A percentile compares a stretch with the other conserved stretches of the same genome.
phyloP scores from a whole-genome alignment of 2,888 invertebrate genomes.

The Sussaba pulchella region DNA sequence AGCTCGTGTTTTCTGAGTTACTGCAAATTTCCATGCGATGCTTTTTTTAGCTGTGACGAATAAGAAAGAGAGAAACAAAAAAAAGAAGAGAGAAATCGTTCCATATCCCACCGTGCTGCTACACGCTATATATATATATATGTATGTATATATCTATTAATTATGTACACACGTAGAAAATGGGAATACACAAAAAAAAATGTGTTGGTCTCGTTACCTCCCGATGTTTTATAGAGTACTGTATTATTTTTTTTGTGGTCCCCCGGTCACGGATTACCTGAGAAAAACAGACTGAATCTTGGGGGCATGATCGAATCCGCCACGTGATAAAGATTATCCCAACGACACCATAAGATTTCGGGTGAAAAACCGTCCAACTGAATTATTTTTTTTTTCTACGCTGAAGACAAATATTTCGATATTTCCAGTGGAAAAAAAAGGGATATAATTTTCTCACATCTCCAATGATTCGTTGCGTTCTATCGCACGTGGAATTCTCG shows the following conservation, averaged over 20 bases:
- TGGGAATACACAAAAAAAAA: constrained; percentile 44
- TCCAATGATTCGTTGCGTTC: constrained; percentile 25
- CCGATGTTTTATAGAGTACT: constrained; percentile 18
- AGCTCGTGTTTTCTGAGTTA: constrained; percentile 49
- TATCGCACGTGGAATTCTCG: constrained; percentile 16
- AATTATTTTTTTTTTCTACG: background rate
- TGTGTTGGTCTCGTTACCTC: constrained; percentile 62
- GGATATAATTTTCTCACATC: constrained; percentile 46
- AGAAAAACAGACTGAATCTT: constrained; percentile 46
- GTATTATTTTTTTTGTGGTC: constrained; percentile 20
- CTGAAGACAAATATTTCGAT: background rate
- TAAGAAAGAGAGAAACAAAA: constrained; percentile 25
- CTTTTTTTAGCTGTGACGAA: constrained; percentile 57
- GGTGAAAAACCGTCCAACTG: no score
- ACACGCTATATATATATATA: constrained; percentile 47
- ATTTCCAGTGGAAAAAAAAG: no score
- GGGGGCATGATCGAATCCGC: background rate
- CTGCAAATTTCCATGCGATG: constrained; percentile 61
- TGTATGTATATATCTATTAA: constrained; percentile 9
- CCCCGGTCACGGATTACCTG: constrained; percentile 44
- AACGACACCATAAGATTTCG: no score
- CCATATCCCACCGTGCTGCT: constrained; percentile 43
- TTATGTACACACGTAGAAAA: constrained; percentile 16
- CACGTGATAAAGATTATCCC: no score
- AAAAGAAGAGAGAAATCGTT: constrained; percentile 15